Base-by-base conservation (phyloP, 2,797 vertebrate genomes). In the Bradypodion pumilum region DNA sequence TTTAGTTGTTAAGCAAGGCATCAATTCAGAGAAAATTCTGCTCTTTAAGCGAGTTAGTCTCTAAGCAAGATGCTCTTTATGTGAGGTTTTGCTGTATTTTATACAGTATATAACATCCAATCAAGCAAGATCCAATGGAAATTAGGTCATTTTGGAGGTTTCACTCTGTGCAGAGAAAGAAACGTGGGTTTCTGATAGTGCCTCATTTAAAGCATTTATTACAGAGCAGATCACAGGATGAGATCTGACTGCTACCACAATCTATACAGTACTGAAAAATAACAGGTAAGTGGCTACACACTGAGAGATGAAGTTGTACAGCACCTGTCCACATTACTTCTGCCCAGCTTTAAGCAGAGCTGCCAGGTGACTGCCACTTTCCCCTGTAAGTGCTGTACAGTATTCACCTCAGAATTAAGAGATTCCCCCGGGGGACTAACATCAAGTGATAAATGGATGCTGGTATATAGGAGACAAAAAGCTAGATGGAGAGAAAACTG, bases 361-460 rank as follows among this genome's bases (percentile, higher is more conserved):
- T 35, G 44, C 44, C 35, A 42, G 62, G 7, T 56, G 69, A 66
- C 59, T 78, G 70, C 40, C n/a, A 37, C 69, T 79, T 74, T 62
- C 49, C 74, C 59, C 52, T 52, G 19, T 69, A 52, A 74, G 40
- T 37, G 37, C 76, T 75, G 69, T 86, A 86, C n/a, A n/a, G n/a
- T n/a, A n/a, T 46, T 68, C n/a, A 83, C 69, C 62, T 56, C 56
- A 27, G 63, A 80, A 80, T 75, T 60, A 83, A 83, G 76, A 49
- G 21, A 52, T 83, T 40, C 56, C 32, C 52, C 35, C 35, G 37
- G 27, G 79, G 37, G 56, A 75, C 44, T 29, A 63, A 70, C 66
- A 62, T 35, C 5, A 23, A 63, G 40, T 72, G 72, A 83, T 80
- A 83, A 80, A 83, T 70, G 37, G 68, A 49, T 56, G 37, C 73